Evolutionary conservation across 2,113 vertebrate species (phyloP).

Genomic region (Cygnus atratus): DNA sequence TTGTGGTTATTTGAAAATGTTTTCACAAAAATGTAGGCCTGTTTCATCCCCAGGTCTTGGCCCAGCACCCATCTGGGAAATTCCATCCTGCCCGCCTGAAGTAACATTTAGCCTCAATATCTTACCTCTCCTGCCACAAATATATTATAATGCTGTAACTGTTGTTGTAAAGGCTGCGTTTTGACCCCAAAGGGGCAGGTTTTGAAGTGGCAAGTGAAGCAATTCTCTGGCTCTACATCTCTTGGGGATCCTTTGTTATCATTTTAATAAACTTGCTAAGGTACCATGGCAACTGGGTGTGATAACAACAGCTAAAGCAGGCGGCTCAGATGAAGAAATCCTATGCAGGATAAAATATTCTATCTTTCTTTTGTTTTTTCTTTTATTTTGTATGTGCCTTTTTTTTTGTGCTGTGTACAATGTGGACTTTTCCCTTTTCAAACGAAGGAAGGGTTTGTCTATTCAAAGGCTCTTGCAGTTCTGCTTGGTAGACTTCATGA

Average conservation of each 20-base stretch:
- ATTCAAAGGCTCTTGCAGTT: not conserved
- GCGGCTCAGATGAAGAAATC: not conserved
- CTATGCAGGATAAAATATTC: not conserved
- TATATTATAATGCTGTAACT: not conserved
- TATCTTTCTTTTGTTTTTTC: not conserved
- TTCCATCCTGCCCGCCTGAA: not conserved
- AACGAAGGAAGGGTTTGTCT: not conserved
- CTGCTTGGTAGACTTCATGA: not conserved
- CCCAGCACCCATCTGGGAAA: not conserved
- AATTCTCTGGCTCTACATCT: not conserved
- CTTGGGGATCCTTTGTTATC: not conserved
- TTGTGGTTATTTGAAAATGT: not conserved
- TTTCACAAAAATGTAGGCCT: not conserved
- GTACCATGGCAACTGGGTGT: constrained; percentile 23
- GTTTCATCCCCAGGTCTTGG: not conserved
- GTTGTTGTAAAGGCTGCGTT: not conserved
- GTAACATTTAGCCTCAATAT: not conserved
- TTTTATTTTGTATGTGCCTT: not conserved
- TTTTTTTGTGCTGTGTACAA: not conserved
- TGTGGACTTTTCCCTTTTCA: not conserved
- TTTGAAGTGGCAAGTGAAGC: not conserved
- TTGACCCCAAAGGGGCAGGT: not conserved
- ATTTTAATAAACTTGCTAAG: constrained; percentile 33
- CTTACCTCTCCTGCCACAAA: not conserved
- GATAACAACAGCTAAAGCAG: not conserved